Base-by-base conservation (phyloP, 2,113 vertebrate genomes). In the Hyperoodon ampullatus region DNA sequence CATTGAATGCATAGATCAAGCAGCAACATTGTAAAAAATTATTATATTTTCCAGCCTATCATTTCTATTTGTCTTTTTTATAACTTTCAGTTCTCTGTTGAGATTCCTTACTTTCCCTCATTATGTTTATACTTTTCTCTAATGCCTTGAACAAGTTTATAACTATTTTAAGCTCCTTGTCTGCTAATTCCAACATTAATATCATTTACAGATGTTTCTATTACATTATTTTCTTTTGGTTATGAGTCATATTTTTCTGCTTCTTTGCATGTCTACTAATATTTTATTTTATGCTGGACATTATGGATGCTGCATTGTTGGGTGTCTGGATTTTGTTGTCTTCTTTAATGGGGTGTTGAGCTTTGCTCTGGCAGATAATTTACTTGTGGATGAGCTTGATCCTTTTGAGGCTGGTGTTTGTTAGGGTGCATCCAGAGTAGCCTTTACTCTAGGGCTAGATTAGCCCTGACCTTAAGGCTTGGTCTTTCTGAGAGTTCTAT, bases 111-210 rank as follows among this genome's bases (percentile, higher is more conserved):
- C 26, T 90, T 81, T 33, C 9, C 21, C 33, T 47, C 13, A 60
- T 42, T 85, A 65, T 80, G n/a, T 80, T 85, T 90, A 65, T 39
- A 74, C 35, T 90, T 94, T 90, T 90, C 28, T 77, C 39, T 91
- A 88, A 87, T 70, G 47, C 12, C 50, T 61, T 44, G n/a, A 82
- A 60, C 13, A 81, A 58, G 19, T 60, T 74, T 86, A 50, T 33
- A 82, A 95, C 8, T 53, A 55, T 63, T 92, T 88, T 60, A 88
- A 88, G 70, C n/a, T 89, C 28, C 35, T 55, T 93, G 15, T 75
- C 33, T 71, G 74, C 15, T 87, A 87, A 94, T 68, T 87, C 39
- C 39, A 78, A 89, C n/a, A 68, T 81, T 68, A 74, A 86, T 81
- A 60, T 53, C 33, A 91, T 50, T 42, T 82, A 72, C 44, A n/a